phyloP scores from a whole-genome alignment of 2,888 invertebrate genomes.

The Xestia sexstrigata region DNA sequence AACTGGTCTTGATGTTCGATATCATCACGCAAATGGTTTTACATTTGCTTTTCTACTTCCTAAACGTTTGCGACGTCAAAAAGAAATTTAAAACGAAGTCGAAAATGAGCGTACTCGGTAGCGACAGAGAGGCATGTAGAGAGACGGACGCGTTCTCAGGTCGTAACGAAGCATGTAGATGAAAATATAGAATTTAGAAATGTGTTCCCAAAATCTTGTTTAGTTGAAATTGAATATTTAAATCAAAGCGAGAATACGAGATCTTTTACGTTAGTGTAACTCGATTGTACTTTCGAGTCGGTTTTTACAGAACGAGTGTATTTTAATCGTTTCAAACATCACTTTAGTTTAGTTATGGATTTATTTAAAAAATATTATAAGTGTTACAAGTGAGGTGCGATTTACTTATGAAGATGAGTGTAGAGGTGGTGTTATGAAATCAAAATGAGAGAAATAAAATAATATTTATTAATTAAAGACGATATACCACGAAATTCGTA shows the following conservation, averaged over 20 bases:
- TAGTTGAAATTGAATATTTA: slow-evolving; percentile 66
- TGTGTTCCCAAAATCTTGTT: slow-evolving; percentile 80
- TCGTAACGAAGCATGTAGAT: slow-evolving; percentile 72
- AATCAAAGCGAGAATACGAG: slow-evolving; percentile 61
- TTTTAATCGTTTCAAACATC: slow-evolving; percentile 72
- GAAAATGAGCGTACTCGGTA: slow-evolving; percentile 66
- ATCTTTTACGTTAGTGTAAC: slow-evolving; percentile 66
- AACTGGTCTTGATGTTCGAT: slow-evolving; percentile 75
- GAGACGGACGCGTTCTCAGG: slow-evolving; percentile 66
- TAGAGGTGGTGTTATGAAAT: slow-evolving; percentile 69
- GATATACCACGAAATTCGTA: slow-evolving; percentile 65
- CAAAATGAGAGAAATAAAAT: slow-evolving; percentile 76
- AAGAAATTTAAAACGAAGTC: slow-evolving; percentile 58
- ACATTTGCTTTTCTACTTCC: slow-evolving; percentile 83
- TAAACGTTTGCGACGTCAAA: slow-evolving; percentile 74
- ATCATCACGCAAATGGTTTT: slow-evolving; percentile 84
- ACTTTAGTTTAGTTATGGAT: slow-evolving; percentile 74
- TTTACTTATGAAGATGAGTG: slow-evolving; percentile 76
- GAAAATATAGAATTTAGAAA: slow-evolving; percentile 80
- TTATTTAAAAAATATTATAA: slow-evolving; percentile 73
- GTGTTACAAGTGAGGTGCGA: slow-evolving; percentile 76
- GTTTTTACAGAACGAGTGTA: slow-evolving; percentile 64
- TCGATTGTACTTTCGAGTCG: slow-evolving; percentile 58
- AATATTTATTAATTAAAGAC: slow-evolving; percentile 71
- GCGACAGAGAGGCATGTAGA: slow-evolving; percentile 68